Base-by-base conservation (phyloP, 1,140 invertebrate species). In the Phocides pigmalion region DNA sequence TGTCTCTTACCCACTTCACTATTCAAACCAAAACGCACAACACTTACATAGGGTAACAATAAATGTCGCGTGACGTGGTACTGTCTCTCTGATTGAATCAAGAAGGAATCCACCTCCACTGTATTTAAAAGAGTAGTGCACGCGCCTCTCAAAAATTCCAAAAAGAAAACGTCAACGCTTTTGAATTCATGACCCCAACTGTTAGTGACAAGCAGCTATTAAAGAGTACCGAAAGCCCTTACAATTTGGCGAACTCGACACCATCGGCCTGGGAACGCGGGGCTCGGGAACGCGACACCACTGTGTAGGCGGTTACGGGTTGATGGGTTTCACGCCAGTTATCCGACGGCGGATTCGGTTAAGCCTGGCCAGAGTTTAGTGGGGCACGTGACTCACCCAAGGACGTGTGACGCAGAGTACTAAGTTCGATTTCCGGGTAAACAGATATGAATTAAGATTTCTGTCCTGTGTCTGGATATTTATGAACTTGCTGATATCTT, bases 311-410 rank as follows among this genome's bases (percentile, higher is more conserved):
- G 70, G 64, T 54, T 62, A 67, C 69, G 71, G 65, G 59, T 73
- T 70, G 70, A 63, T 68, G 62, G 62, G 51, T 77, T 76, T 77
- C 74, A 80, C 77, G 77, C 74, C 66, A 62, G 64, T 69, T 70
- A 67, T 70, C 73, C 53, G 67, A 68, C 68, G 64, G 25, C 47
- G 49, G 37, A 59, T 46, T 35, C 47, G 64, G 41, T 62, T 63
- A 64, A 50, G 47, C 59, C 32, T 62, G 56, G 66, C 44, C 50
- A 1, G 44, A 58, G 65, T 62, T 68, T 64, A 68, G 51, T 67
- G 28, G 65, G 62, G 64, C 62, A 68, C 62, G 51, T 47, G 53
- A 62, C 64, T 66, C 50, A 54, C 61, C 47, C 59, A 59, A 51
- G 67, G 69, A 41, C 25, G 19, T 51, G 14, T 20, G 12, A 46